These are phyloP conservation scores for Drosophila kurseongensis DNA, from an alignment of 1,140 invertebrate species.

Conservation along the genomic window DNA sequence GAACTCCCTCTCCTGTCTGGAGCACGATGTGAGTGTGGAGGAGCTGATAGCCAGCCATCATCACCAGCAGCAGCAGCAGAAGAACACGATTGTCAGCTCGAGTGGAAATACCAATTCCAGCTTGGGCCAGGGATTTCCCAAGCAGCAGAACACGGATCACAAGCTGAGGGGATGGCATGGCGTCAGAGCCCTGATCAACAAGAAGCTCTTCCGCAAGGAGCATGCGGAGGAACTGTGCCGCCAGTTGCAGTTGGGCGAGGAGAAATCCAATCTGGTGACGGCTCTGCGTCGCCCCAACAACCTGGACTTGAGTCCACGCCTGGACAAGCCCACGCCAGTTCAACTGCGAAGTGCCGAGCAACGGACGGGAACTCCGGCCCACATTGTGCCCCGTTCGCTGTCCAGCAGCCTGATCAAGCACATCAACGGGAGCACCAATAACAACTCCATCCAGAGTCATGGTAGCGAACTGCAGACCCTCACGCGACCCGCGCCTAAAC, in stretches of 20 bases:
- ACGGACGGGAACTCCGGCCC: constrained; percentile 69
- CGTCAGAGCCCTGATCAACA: constrained; percentile 79
- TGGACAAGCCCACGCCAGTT: constrained; percentile 40
- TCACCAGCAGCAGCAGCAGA: constrained; percentile 46
- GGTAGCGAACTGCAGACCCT: constrained; percentile 67
- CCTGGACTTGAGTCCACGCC: constrained; percentile 65
- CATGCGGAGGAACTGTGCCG: constrained; percentile 64
- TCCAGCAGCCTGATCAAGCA: constrained; percentile 77
- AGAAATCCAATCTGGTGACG: constrained; percentile 80
- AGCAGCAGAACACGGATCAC: constrained; percentile 82
- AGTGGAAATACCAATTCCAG: constrained; percentile 36
- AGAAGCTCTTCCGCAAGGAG: constrained; percentile 79
- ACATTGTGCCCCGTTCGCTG: constrained; percentile 74
- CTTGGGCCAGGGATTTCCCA: constrained; percentile 82
- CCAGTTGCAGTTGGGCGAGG: constrained; percentile 72
- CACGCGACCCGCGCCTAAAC: constrained; percentile 39
- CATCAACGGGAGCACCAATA: constrained; percentile 53
- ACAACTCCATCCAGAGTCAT: constrained; percentile 51
- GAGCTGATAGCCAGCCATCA: constrained; percentile 71
- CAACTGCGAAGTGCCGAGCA: constrained; percentile 74
- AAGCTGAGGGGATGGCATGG: constrained; percentile 82
- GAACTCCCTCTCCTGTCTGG: constrained; percentile 77
- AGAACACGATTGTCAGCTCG: constrained; percentile 43
- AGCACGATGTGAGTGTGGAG: constrained; percentile 83
- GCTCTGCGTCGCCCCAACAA: constrained; percentile 73